Conservation (phyloP, 2,113 vertebrate species). For the Anhinga rufa region DNA sequence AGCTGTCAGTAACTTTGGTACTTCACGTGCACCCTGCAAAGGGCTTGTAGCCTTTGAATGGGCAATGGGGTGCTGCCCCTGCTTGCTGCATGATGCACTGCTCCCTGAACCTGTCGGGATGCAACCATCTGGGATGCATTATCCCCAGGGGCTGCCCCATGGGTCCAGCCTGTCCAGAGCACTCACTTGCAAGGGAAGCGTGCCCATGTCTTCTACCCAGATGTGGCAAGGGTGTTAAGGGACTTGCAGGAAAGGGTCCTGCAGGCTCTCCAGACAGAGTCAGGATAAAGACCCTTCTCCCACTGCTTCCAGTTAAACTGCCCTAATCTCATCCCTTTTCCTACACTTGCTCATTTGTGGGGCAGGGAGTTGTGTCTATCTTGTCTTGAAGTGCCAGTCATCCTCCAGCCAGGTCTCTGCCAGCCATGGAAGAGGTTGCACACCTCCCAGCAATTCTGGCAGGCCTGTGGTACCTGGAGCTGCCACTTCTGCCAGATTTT, state of each 20-base stretch:
- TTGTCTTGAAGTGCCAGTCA: not conserved
- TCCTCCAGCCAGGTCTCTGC: not conserved
- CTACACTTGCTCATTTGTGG: not conserved
- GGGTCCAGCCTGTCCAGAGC: not conserved
- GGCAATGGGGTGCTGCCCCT: not conserved
- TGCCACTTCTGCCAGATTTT: not conserved
- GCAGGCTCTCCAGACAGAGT: not conserved
- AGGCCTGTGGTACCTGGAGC: not conserved
- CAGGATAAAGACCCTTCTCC: not conserved
- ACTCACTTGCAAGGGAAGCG: not conserved
- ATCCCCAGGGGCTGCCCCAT: not conserved
- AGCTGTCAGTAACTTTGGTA: not conserved
- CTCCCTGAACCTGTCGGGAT: not conserved
- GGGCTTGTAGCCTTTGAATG: not conserved
- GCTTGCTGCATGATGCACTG: not conserved
- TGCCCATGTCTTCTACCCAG: not conserved
- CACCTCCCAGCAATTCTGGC: not conserved
- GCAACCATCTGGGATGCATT: rapidly evolving
- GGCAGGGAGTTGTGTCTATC: not conserved
- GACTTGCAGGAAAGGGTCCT: not conserved
- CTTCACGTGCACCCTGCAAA: not conserved
- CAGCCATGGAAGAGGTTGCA: not conserved
- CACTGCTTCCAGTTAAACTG: not conserved
- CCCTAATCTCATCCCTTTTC: not conserved
- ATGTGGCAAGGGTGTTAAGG: not conserved